A percentile compares a stretch with the other conserved stretches of the same genome.
These are phyloP conservation scores for Lepus americanus DNA, from an alignment of 2,113 vertebrate genomes.

Conservation along the genomic window DNA sequence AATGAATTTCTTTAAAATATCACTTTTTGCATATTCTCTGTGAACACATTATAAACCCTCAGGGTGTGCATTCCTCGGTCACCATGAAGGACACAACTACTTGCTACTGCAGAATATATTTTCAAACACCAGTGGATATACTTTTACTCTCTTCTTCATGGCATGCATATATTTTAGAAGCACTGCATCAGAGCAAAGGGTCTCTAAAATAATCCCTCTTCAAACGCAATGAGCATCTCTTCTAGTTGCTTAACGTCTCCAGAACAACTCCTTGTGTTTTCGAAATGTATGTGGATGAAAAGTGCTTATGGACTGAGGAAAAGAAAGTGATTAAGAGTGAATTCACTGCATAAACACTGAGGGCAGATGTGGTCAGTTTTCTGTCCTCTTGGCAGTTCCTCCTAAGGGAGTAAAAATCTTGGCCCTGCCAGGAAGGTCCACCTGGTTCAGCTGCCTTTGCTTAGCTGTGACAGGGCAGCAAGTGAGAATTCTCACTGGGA, in stretches of 20 bases:
- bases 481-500: not conserved
- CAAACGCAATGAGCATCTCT: not conserved
- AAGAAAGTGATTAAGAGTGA: not conserved
- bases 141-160: constrained; percentile 15
- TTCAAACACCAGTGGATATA: not conserved
- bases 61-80: not conserved
- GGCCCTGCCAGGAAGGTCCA: not conserved
- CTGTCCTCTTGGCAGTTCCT: not conserved
- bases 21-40: not conserved
- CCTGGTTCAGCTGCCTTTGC: not conserved
- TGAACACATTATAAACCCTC: not conserved
- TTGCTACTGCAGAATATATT: not conserved
- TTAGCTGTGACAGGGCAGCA: not conserved
- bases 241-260: constrained; percentile 1
- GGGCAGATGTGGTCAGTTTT: not conserved
- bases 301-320: not conserved
- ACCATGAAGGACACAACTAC: not conserved
- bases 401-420: not conserved
- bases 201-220: constrained; percentile 13
- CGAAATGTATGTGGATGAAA: not conserved
- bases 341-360: not conserved
- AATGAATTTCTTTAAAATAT: not conserved
- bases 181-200: not conserved
- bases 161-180: not conserved
- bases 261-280: not conserved